Evolutionary conservation across 2,888 invertebrate species (phyloP), one percentile per base, ranked within the genome.

Genomic region (Tanytarsus gracilentus): DNA sequence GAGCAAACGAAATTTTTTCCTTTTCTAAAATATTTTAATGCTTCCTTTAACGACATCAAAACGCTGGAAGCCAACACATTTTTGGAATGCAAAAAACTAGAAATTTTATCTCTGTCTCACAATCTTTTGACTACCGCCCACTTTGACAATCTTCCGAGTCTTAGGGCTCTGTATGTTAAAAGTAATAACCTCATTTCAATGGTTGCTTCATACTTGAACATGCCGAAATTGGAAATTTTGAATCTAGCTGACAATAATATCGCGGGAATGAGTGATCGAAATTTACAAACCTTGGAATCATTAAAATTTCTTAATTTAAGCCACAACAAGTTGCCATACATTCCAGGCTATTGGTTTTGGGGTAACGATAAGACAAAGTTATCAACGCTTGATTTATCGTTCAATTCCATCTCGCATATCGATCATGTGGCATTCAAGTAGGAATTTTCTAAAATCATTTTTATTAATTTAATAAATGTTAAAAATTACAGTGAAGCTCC

Each of bases 211-310:
- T 29, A 29, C 9, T 29, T 29, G 29, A 7, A 29, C 5, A 53
- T 53, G 53, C 39, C 39, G 4, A 36, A 36, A 8, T 9, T 53
- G 8, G 36, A 53, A 25, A 27, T 16, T 9, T n/a, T 53, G n/a
- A 36, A 14, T 26, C 11, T 53, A 6, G 53, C 53, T 18, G 25
- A 53, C 11, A 53, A 53, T 53, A 25, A 11, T 1, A 53, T 53
- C 21, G 14, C 16, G 11, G 53, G 25, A n/a, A n/a, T 53, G 7
- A 18, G 4, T 36, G 53, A 53, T 14, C 6, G 53, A 53, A 18
- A 14, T 21, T 36, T 53, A 4, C 11, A 16, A 16, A 23, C 25
- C 9, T 14, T 36, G 2, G 36, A 23, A 23, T 25, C 14, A 2
- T 25, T 53, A 4, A 53, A 53, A 39, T 36, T 23, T 39, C 6